These are phyloP conservation scores for Chloroceryle amazona DNA, from an alignment of 2,797 vertebrate genomes.

Conservation along the genomic window DNA sequence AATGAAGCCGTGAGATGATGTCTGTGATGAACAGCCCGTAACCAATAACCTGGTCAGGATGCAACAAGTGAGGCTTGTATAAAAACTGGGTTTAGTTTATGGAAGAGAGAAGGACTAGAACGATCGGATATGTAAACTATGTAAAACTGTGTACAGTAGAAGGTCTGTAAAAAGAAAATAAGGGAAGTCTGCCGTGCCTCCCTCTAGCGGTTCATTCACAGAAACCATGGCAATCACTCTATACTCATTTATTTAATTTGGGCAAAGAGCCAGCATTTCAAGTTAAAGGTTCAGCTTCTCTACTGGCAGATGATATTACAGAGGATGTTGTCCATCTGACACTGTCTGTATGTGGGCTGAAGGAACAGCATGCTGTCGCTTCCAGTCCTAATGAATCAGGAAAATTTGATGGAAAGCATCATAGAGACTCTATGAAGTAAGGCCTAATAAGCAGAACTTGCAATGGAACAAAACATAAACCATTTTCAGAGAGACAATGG, in stretches of 20 bases:
- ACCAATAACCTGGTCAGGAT: not conserved
- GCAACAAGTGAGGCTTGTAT: not conserved
- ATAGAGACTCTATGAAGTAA: not conserved
- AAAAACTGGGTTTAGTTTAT: not conserved
- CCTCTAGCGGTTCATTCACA: not conserved
- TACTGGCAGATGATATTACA: slow-evolving; percentile 23
- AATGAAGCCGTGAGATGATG: not conserved
- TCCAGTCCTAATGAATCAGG: slow-evolving; percentile 2
- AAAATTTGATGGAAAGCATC: slow-evolving; percentile 32
- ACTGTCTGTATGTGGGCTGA: not conserved
- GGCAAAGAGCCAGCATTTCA: slow-evolving; percentile 39
- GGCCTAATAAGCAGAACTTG: not conserved
- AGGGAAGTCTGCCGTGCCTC: not conserved
- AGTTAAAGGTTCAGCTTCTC: slow-evolving; percentile 49
- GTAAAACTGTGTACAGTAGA: not conserved
- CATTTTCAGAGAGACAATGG: not conserved
- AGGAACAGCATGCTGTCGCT: slow-evolving; percentile 35
- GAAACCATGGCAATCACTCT: not conserved
- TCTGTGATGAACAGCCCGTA: not conserved
- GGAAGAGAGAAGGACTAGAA: not conserved
- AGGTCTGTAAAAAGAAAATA: not conserved
- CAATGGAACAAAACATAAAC: not conserved
- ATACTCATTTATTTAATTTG: not conserved
- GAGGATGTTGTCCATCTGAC: slow-evolving; percentile 48
- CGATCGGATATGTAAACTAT: not conserved